These are phyloP conservation scores for Brachionus paranguensis DNA, from an alignment of 1,140 invertebrate genomes.

Conservation along the genomic window DNA sequence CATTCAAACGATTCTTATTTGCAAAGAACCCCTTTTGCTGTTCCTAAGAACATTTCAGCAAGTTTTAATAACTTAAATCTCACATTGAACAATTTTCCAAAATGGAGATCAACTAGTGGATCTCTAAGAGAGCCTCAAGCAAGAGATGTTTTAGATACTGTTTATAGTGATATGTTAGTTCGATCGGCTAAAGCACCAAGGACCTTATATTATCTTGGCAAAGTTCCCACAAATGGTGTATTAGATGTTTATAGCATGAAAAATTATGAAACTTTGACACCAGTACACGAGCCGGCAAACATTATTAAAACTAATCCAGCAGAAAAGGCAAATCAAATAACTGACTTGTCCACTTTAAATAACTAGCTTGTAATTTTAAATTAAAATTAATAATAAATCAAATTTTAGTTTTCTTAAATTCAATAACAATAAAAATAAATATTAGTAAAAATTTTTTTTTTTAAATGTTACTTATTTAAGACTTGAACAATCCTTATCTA, in stretches of 20 bases:
- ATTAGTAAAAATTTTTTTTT: no score
- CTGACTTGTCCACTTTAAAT: slow-evolving; percentile 11
- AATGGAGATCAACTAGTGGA: background rate
- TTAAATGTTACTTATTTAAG: no score
- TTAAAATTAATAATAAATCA: no score
- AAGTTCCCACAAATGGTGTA: slow-evolving; percentile 25
- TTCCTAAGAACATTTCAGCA: slow-evolving; percentile 36
- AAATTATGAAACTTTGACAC: slow-evolving; percentile 32
- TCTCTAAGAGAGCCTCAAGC: slow-evolving; percentile 18
- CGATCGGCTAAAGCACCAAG: background rate
- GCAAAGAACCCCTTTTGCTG: background rate
- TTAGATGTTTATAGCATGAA: slow-evolving; percentile 36
- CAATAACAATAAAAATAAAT: no score
- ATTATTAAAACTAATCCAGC: background rate
- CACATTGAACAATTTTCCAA: background rate
- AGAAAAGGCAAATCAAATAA: background rate
- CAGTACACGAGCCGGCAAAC: background rate
- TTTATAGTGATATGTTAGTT: background rate
- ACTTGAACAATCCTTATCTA: no score
- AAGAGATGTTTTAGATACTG: slow-evolving; percentile 19
- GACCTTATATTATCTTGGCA: slow-evolving; percentile 38
- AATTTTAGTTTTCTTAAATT: background rate
- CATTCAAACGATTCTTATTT: slow-evolving; percentile 8
- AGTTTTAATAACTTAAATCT: slow-evolving; percentile 34
- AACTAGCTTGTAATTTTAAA: background rate